A percentile compares a stretch with the other conserved stretches of the same genome.
Evolutionary conservation across 2,888 invertebrate species (phyloP).

Genomic region (Andricus curvator): DNA sequence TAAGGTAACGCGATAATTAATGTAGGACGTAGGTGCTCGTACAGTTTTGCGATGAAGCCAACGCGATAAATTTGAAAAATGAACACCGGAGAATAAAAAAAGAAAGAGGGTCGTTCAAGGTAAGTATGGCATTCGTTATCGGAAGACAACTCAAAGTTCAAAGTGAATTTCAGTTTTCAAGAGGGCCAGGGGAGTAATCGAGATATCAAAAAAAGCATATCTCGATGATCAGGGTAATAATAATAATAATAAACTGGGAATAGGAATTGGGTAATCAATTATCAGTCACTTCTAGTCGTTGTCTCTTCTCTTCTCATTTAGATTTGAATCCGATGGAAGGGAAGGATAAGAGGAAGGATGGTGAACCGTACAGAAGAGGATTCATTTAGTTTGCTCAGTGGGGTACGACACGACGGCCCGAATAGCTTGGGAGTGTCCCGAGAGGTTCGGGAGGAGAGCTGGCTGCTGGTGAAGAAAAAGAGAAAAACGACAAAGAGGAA

Average conservation of each 20-base stretch:
- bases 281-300: slow-evolving; percentile 19
- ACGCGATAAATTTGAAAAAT: neutral
- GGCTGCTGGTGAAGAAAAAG: slow-evolving; percentile 18
- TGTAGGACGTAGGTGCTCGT: slow-evolving; percentile 7
- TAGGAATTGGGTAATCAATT: slow-evolving; percentile 34
- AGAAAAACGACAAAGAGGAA: slow-evolving; percentile 45
- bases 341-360: slow-evolving; percentile 47
- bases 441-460: slow-evolving; percentile 44
- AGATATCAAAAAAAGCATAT: neutral
- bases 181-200: neutral
- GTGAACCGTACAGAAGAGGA: slow-evolving; percentile 43
- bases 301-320: slow-evolving; percentile 20
- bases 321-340: slow-evolving; percentile 43
- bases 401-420: slow-evolving; percentile 66
- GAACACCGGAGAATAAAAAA: neutral
- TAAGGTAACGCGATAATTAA: slow-evolving; percentile 7
- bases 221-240: neutral
- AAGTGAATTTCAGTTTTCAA: neutral
- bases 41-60: neutral
- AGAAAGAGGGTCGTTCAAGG: neutral
- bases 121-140: neutral
- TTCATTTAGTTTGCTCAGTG: slow-evolving; percentile 62
- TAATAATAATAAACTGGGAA: neutral
- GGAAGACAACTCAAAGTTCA: neutral
- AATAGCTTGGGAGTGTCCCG: slow-evolving; percentile 62